Evolutionary conservation across 2,888 invertebrate species (phyloP), one percentile per base, ranked within the genome.

Genomic region (Arctia plantaginis): DNA sequence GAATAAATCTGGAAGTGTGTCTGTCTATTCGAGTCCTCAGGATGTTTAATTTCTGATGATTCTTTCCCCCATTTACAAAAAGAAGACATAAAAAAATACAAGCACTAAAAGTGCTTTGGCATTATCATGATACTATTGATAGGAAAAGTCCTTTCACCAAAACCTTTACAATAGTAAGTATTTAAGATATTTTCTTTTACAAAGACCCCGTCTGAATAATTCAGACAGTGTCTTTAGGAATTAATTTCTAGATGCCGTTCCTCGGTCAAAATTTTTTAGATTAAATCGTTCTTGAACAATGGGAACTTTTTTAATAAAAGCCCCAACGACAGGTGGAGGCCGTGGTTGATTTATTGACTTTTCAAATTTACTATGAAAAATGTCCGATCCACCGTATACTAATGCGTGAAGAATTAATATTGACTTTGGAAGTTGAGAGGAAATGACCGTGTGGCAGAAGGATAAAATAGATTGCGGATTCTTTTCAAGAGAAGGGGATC

Each of bases 231-330:
- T 75, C 73, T 69, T 72, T 39, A 72, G 76, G 76, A 87, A 88
- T 88, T 89, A 88, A 89, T 89, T 85, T 84, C 80, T 72, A 73
- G 78, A 82, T 79, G 76, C 80, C 81, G 75, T 68, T 76, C 77
- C 76, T 74, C 80, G 89, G 87, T 90, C 86, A 86, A 88, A 89
- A 87, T 85, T 88, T 82, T 85, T 74, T 75, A 87, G 90, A 90
- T 91, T 88, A 90, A 91, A 92, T 88, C 88, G 88, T 86, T 86
- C 85, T 85, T 69, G 79, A 81, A 90, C 89, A 89, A 87, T 87
- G 83, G 84, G 82, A 93, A 93, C 92, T 93, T 94, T 93, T 94
- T 94, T 93, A 93, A 93, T 93, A 93, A 92, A 93, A 90, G 85
- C 82, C 80, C 80, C 73, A 82, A 85, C 87, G 91, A 90, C 93